A percentile compares a stretch with the other conserved stretches of the same genome.
phyloP scores from a whole-genome alignment of 2,113 vertebrate genomes.

The Casuarius casuarius region DNA sequence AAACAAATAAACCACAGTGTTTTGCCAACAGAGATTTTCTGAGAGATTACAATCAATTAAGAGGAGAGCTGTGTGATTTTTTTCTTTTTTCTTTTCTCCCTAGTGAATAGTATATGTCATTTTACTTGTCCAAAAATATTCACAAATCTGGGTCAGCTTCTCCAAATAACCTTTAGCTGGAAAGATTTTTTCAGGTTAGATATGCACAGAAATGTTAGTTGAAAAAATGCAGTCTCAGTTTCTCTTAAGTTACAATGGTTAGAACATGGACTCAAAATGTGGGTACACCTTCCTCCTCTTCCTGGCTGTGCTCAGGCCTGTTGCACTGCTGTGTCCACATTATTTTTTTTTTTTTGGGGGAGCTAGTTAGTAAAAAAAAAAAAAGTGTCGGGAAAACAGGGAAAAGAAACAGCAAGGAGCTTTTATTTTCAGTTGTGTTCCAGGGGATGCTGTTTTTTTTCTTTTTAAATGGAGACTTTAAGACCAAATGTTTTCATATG shows the following conservation, averaged over 20 bases:
- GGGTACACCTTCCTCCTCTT: not conserved
- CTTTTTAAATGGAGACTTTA: not conserved
- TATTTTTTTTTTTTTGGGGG: rapidly evolving
- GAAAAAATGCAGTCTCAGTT: not conserved
- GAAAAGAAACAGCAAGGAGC: not conserved
- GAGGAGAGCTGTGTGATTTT: not conserved
- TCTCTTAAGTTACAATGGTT: not conserved
- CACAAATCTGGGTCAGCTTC: constrained; percentile 28
- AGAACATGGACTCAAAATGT: not conserved
- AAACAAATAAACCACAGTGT: not conserved
- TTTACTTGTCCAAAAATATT: constrained; percentile 42
- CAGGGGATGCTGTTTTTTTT: not conserved
- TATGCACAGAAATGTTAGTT: not conserved
- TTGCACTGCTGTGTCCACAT: not conserved
- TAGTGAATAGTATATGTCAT: constrained; percentile 18
- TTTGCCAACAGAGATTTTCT: constrained; percentile 23
- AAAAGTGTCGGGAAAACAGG: not conserved
- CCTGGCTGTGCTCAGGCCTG: not conserved
- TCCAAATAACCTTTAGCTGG: constrained; percentile 47
- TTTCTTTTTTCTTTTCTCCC: not conserved
- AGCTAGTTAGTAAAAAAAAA: not conserved
- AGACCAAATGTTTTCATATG: not conserved
- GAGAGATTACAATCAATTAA: constrained; percentile 18
- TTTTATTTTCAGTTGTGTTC: not conserved
- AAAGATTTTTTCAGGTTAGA: constrained; percentile 31